These are phyloP conservation scores for Isichthys henryi DNA, from an alignment of 2,113 vertebrate genomes.

Conservation along the genomic window DNA sequence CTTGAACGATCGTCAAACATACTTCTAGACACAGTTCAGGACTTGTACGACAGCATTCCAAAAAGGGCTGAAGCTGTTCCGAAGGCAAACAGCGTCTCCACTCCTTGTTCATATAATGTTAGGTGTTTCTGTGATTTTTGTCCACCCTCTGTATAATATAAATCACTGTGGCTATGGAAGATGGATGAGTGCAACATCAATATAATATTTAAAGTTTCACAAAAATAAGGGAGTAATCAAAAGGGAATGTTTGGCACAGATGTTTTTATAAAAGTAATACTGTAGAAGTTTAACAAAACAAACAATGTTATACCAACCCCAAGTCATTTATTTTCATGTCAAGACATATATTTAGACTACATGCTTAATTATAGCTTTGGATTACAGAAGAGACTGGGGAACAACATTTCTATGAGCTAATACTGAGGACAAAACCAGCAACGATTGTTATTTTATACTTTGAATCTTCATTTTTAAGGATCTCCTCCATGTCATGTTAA, in stretches of 20 bases:
- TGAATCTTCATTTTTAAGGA: not conserved
- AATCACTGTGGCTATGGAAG: constrained; percentile 1
- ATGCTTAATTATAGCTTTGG: not conserved
- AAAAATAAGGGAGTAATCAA: not conserved
- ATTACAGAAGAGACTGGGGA: not conserved
- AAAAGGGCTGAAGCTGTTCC: not conserved
- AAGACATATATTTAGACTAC: not conserved
- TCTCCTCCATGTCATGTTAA: not conserved
- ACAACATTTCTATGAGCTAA: not conserved
- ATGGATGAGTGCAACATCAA: not conserved
- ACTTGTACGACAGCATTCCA: not conserved
- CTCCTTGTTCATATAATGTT: not conserved
- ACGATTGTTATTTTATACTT: not conserved
- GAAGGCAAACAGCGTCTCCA: not conserved
- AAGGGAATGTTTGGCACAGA: not conserved
- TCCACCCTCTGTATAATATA: not conserved
- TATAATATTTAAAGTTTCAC: not conserved
- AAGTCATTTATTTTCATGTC: constrained; percentile 6
- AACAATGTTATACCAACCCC: not conserved
- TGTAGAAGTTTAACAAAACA: not conserved
- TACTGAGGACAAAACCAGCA: not conserved
- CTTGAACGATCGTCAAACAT: not conserved
- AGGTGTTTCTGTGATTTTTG: not conserved
- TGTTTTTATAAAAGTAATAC: constrained; percentile 1
- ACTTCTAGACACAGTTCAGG: not conserved